A percentile compares a stretch with the other conserved stretches of the same genome.
These are phyloP conservation scores for Callospermophilus lateralis DNA, from an alignment of 2,113 vertebrate species.

Conservation along the genomic window DNA sequence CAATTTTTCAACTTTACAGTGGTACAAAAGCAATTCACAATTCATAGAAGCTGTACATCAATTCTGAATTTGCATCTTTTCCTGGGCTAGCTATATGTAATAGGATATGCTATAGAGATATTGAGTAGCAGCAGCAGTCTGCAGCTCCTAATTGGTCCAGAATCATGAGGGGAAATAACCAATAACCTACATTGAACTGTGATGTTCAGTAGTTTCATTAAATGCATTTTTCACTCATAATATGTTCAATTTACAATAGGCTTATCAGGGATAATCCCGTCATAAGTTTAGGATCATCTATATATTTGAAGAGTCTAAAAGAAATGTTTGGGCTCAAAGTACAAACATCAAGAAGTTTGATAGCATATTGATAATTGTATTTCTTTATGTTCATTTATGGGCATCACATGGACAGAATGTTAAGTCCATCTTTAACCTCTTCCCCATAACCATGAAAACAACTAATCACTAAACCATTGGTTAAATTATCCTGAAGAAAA, in stretches of 20 bases:
- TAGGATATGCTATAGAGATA: not conserved
- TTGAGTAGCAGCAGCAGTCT: not conserved
- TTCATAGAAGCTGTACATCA: not conserved
- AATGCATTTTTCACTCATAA: not conserved
- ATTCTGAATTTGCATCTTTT: not conserved
- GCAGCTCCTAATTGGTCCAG: not conserved
- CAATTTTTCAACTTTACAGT: not conserved
- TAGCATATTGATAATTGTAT: not conserved
- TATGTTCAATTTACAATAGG: no score
- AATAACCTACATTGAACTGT: not conserved
- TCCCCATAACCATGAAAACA: not conserved
- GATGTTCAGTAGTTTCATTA: not conserved
- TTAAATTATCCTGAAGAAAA: slow-evolving; percentile 35
- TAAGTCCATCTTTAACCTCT: not conserved
- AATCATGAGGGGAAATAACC: not conserved
- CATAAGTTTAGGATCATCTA: not conserved
- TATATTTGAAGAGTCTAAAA: slow-evolving; percentile 39
- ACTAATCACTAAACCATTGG: not conserved
- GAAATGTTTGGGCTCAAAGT: not conserved
- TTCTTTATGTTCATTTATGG: slow-evolving; percentile 16
- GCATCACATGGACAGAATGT: not conserved
- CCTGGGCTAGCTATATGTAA: no score
- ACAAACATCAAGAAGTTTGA: not conserved
- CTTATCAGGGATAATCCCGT: not conserved
- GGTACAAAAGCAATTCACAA: not conserved